Evolutionary conservation across 2,888 invertebrate genomes (phyloP).

Genomic region (Meiosimyza decipiens): DNA sequence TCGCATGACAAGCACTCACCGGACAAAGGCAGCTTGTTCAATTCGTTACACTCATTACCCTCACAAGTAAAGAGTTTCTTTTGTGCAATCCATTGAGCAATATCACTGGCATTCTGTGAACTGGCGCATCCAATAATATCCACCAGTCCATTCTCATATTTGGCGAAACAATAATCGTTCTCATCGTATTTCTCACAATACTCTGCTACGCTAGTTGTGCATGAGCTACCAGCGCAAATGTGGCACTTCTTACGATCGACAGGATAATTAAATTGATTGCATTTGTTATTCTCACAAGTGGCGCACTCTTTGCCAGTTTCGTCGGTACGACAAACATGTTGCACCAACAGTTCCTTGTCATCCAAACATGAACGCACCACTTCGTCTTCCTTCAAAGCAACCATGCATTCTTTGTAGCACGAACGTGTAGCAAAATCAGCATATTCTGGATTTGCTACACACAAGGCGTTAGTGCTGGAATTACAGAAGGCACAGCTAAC

Average conservation of each 20-base stretch:
- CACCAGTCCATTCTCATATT: conserved; percentile 50
- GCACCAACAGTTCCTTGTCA: conserved; percentile 57
- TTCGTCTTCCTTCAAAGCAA: conserved; percentile 49
- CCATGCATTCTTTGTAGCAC: conserved; percentile 59
- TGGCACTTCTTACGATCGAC: conserved; percentile 56
- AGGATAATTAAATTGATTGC: conserved; percentile 58
- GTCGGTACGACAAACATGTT: conserved; percentile 47
- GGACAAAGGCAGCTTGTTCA: conserved; percentile 48
- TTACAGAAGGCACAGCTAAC: conserved; percentile 56
- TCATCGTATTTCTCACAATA: conserved; percentile 50
- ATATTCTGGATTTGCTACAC: conserved; percentile 48
- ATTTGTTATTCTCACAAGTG: conserved; percentile 45
- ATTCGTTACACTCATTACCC: conserved; percentile 53
- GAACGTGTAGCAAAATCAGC: conserved; percentile 46
- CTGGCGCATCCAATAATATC: conserved; percentile 56
- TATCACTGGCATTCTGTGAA: conserved; percentile 48
- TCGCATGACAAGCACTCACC: conserved; percentile 55
- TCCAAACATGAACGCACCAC: conserved; percentile 60
- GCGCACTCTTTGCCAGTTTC: conserved; percentile 48
- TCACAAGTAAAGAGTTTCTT: conserved; percentile 54
- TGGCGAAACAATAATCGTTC: conserved; percentile 59
- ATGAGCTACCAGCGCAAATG: conserved; percentile 50
- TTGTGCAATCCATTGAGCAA: conserved; percentile 52
- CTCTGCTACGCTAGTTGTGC: conserved; percentile 45
- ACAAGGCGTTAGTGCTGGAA: conserved; percentile 48